These are phyloP conservation scores for Zaprionus tsacasi DNA, from an alignment of 1,140 invertebrate genomes.

Conservation along the genomic window DNA sequence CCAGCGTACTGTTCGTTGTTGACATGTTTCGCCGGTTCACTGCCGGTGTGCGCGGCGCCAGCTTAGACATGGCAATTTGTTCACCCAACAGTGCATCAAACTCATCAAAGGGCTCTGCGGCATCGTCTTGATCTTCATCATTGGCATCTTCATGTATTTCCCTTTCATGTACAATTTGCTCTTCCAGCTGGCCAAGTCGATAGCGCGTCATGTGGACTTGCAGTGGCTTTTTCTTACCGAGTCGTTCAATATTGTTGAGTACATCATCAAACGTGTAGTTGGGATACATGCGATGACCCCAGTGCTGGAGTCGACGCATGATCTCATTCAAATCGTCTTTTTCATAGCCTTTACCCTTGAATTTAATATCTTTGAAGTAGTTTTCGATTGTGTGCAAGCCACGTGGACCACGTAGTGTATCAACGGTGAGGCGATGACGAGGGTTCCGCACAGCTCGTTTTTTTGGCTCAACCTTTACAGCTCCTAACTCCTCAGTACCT, in stretches of 20 bases:
- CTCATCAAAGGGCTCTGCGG: constrained; percentile 83
- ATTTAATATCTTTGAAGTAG: constrained; percentile 93
- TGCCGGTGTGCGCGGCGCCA: constrained; percentile 67
- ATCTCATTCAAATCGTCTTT: constrained; percentile 92
- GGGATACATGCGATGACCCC: constrained; percentile 95
- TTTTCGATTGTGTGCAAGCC: constrained; percentile 92
- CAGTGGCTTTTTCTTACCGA: constrained; percentile 90
- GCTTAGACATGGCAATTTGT: constrained; percentile 83
- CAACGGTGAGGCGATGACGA: constrained; percentile 89
- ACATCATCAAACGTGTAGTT: constrained; percentile 94
- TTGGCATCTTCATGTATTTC: constrained; percentile 56
- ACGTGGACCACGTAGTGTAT: constrained; percentile 89
- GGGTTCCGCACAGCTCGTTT: constrained; percentile 88
- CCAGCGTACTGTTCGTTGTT: constrained; percentile 47
- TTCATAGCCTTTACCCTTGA: constrained; percentile 93
- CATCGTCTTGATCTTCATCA: constrained; percentile 71
- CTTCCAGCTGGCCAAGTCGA: constrained; percentile 86
- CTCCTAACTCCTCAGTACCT: constrained; percentile 28
- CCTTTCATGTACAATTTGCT: constrained; percentile 29
- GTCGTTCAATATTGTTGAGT: constrained; percentile 91
- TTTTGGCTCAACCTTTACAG: constrained; percentile 84
- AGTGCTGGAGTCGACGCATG: constrained; percentile 94
- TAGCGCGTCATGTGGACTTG: constrained; percentile 87
- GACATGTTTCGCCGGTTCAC: constrained; percentile 31
- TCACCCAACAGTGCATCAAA: constrained; percentile 85